Base-by-base conservation (phyloP, 2,888 invertebrate genomes). In the Apoda limacodes region DNA sequence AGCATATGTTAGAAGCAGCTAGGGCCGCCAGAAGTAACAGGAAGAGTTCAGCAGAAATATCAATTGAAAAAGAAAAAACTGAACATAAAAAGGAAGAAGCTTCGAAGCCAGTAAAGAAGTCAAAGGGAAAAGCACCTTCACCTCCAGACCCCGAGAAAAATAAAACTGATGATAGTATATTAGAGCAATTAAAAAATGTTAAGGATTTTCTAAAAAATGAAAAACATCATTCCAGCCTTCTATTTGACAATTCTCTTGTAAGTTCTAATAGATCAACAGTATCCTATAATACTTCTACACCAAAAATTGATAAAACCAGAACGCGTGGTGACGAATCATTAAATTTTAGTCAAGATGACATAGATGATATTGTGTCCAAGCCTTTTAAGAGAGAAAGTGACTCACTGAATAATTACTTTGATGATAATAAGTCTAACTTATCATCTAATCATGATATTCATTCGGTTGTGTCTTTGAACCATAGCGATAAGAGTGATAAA, bases 111-210 rank as follows among this genome's bases (percentile, higher is more conserved):
- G 51, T 64, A 1, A 88, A 85, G 47, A 88, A 85, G 55, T 83
- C 80, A 23, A 90, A 90, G 60, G 86, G 89, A 0, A 89, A 89
- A 68, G 89, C 90, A 2, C 90, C 90, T 1, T 85, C 85, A 0
- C 89, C 88, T 1, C 89, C 89, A n/a, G 82, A 82, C 28, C 37
- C 45, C 2, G 78, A 80, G 13, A 80, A 63, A 40, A 81, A 81
- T 39, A 78, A 74, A 60, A 78, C 71, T 7, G 75, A 78, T 38
- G 80, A 80, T 33, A 81, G 75, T 37, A 80, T 76, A 26, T 46
- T 80, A 23, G 78, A 78, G 46, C 75, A 74, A 42, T 39, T 78
- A 32, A 66, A 66, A 21, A 66, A 69, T 29, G 60, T 76, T 0
- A 64, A 61, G 6, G 75, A 75, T 42, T 81, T 78, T 35, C 54